Base-by-base conservation (phyloP, 2,888 invertebrate genomes). In the Cataglyphis altisquamis region DNA sequence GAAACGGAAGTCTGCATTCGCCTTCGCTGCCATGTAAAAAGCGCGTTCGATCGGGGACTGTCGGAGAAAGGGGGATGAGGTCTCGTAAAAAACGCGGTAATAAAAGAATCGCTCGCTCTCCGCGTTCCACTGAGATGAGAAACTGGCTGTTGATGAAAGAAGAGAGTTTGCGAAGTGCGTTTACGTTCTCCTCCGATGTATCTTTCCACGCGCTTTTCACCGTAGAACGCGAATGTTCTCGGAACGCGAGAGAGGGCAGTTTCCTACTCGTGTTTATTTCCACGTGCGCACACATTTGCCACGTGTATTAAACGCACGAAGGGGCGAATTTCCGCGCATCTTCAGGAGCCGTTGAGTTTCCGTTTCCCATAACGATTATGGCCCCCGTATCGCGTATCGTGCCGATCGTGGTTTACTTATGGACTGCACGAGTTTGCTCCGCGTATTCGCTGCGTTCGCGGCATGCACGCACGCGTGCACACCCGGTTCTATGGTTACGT, bases 301-400 rank as follows among this genome's bases (percentile, higher is more conserved):
- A 12, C 41, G 41, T 62, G 67, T 18, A 41, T 52, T 62, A 55
- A 83, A 41, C 48, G 75, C 39, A 45, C 70, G 63, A 48, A 25
- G 12, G 62, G n/a, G 45, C 41, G 25, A 68, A 78, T 86, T 84
- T 82, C 63, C 70, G 29, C 68, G 68, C 75, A 82, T 82, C 75
- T 67, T 39, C 52, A 1, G 52, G n/a, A 52, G 15, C 18, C 70
- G 57, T 63, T 60, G 12, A 64, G 84, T 64, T 60, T 29, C 72
- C 73, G 29, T 72, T 63, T 60, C 48, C 66, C 70, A 21, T 72
- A 84, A 89, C 89, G 89, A 89, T 89, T 89, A 89, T 82, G 81
- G 73, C 29, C 39, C 21, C 21, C 48, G 83, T 36, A 74, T 48
- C 68, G 80, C 74, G 78, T 85, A 83, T 52, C 52, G 52, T 8